phyloP scores from a whole-genome alignment of 1,140 invertebrate genomes.

The Drosophila asahinai region DNA sequence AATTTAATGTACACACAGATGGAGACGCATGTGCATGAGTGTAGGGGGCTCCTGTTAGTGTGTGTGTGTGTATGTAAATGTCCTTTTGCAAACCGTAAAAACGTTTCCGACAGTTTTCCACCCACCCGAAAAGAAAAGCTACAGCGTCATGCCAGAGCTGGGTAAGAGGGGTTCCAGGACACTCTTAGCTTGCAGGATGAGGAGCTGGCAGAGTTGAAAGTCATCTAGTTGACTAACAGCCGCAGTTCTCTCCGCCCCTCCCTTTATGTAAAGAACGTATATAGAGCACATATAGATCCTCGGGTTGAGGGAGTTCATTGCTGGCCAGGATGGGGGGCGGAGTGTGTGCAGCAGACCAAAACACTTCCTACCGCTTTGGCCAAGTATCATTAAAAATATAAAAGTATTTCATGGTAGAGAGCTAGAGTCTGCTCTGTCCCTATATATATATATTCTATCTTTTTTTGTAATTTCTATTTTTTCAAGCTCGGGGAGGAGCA shows the following conservation, averaged over 20 bases:
- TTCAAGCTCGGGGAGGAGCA: conserved; percentile 52
- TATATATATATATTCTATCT: conserved; percentile 1
- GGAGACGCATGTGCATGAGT: conserved; percentile 57
- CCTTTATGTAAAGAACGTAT: conserved; percentile 3
- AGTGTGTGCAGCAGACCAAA: conserved; percentile 82
- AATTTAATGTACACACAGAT: conserved; percentile 80
- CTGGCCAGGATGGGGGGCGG: conserved; percentile 49
- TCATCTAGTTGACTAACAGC: conserved; percentile 74
- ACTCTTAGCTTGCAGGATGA: conserved; percentile 4
- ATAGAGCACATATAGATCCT: conserved; percentile 8
- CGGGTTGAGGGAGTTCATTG: conserved; percentile 62
- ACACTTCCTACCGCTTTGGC: conserved; percentile 82
- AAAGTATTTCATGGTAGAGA: conserved; percentile 75
- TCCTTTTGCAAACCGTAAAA: conserved; percentile 78
- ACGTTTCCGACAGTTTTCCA: conserved; percentile 71
- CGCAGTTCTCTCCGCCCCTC: conserved; percentile 15
- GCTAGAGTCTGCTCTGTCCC: conserved; percentile 24
- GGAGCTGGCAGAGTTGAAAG: conserved; percentile 64
- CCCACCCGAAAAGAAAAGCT: conserved; percentile 38
- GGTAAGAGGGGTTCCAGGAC: conserved; percentile 9
- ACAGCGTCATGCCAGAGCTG: conserved; percentile 52
- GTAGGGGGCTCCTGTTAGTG: conserved; percentile 10
- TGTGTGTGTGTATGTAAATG: conserved; percentile 64
- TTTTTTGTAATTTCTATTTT: conserved; percentile 50
- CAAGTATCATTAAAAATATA: conserved; percentile 84